Conservation (phyloP, 1,140 invertebrate genomes). For the Babylonia areolata region DNA sequence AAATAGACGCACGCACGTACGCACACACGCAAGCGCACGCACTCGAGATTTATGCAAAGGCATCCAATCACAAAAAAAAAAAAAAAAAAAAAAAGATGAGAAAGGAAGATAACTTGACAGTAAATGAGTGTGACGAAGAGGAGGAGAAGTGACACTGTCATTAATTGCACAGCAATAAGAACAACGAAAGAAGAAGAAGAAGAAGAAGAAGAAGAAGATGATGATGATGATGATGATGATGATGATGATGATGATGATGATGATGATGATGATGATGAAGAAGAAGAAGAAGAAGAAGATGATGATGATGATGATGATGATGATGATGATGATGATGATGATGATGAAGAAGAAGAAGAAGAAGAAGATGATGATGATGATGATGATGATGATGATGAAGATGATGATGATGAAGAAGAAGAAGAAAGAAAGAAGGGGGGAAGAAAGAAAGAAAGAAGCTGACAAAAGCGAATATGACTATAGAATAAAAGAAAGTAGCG, state of each 20-base stretch:
- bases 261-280: conserved; percentile 12
- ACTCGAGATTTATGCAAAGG: no score
- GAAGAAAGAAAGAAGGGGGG: not conserved
- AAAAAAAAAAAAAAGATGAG: not conserved
- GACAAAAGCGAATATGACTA: no score
- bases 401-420: conserved; percentile 3
- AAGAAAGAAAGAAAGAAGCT: not conserved
- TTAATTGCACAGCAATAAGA: not conserved
- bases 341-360: not conserved
- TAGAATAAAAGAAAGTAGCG: no score
- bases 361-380: not conserved
- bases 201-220: not conserved
- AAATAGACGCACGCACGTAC: no score
- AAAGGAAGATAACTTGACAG: no score
- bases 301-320: conserved; percentile 11
- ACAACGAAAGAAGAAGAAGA: no score
- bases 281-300: no score
- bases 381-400: not conserved
- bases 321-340: conserved; percentile 9
- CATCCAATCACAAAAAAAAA: no score
- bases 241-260: conserved; percentile 12
- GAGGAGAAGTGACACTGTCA: not conserved
- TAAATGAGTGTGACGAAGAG: not conserved
- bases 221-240: conserved; percentile 12
- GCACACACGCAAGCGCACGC: no score